phyloP scores from a whole-genome alignment of 2,113 vertebrate genomes.

The Castor canadensis region DNA sequence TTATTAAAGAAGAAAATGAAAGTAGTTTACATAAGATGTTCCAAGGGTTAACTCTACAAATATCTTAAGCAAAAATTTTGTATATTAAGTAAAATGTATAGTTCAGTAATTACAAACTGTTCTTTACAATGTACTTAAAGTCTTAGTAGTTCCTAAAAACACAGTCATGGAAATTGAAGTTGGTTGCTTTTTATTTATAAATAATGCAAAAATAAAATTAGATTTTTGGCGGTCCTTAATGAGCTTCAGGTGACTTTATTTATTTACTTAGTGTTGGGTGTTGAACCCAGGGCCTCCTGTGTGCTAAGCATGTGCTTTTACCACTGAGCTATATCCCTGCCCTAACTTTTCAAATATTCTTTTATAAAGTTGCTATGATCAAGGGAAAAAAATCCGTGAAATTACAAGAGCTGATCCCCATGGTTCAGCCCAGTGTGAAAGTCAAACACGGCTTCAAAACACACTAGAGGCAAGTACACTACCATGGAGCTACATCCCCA shows the following conservation, averaged over 20 bases:
- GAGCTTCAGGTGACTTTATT: slow-evolving; percentile 8
- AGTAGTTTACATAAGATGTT: slow-evolving; percentile 36
- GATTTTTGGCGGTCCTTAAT: slow-evolving; percentile 29
- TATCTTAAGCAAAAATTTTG: slow-evolving; percentile 29
- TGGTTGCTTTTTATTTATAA: slow-evolving; percentile 52
- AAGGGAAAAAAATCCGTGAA: neutral
- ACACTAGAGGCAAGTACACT: neutral
- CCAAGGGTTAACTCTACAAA: slow-evolving; percentile 24
- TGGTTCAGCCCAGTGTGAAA: too few species aligned
- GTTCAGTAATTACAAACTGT: neutral
- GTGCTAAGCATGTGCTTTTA: neutral
- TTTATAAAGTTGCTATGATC: neutral
- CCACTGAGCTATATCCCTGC: neutral
- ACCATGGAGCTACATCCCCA: neutral
- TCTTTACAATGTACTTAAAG: slow-evolving; percentile 41
- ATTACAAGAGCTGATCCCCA: too few species aligned
- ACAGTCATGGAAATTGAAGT: slow-evolving; percentile 32
- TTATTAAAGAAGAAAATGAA: slow-evolving; percentile 46
- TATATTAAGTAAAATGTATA: neutral
- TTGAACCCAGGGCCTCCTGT: neutral
- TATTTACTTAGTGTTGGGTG: neutral
- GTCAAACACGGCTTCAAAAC: too few species aligned
- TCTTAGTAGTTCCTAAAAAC: slow-evolving; percentile 30
- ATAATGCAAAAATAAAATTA: slow-evolving; percentile 68
- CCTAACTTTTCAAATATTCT: neutral